These are phyloP conservation scores for Epiblema foenella DNA, from an alignment of 2,888 invertebrate genomes.

Conservation along the genomic window DNA sequence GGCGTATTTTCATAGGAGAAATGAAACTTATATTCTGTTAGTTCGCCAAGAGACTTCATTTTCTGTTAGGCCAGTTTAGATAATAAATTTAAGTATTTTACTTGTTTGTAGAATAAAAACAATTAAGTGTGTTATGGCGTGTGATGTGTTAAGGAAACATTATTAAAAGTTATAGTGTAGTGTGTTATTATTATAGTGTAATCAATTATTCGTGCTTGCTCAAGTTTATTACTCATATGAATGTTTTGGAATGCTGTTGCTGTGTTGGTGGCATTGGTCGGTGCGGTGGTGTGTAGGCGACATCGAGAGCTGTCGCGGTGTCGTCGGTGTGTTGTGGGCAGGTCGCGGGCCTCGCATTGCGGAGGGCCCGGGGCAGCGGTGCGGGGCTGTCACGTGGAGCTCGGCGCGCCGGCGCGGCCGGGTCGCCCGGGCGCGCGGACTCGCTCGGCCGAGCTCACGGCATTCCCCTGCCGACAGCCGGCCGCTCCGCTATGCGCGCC, in stretches of 20 bases:
- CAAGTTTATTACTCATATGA: neutral
- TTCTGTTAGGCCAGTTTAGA: neutral
- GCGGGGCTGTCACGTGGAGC: conserved; percentile 72
- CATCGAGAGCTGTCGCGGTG: conserved; percentile 6
- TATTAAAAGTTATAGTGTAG: neutral
- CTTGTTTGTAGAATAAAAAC: conserved; percentile 22
- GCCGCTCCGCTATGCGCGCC: conserved; percentile 72
- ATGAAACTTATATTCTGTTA: conserved; percentile 48
- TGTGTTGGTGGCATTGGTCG: neutral
- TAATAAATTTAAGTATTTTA: neutral
- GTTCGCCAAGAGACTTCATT: conserved; percentile 43
- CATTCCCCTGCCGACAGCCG: conserved; percentile 76
- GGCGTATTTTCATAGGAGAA: conserved; percentile 49
- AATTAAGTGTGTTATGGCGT: no score
- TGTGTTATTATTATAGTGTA: no score
- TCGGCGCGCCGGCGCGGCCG: conserved; percentile 79
- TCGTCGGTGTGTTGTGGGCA: conserved; percentile 19
- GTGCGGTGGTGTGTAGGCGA: conserved; percentile 23
- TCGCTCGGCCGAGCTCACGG: conserved; percentile 67
- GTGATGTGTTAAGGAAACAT: neutral
- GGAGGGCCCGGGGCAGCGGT: conserved; percentile 59
- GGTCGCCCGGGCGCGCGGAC: conserved; percentile 72
- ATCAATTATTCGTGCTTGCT: neutral
- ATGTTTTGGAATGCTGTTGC: neutral
- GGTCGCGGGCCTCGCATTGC: conserved; percentile 53